A percentile compares a stretch with the other conserved stretches of the same genome.
Evolutionary conservation across 2,113 vertebrate genomes (phyloP).

Genomic region (Brienomyrus brachyistius): DNA sequence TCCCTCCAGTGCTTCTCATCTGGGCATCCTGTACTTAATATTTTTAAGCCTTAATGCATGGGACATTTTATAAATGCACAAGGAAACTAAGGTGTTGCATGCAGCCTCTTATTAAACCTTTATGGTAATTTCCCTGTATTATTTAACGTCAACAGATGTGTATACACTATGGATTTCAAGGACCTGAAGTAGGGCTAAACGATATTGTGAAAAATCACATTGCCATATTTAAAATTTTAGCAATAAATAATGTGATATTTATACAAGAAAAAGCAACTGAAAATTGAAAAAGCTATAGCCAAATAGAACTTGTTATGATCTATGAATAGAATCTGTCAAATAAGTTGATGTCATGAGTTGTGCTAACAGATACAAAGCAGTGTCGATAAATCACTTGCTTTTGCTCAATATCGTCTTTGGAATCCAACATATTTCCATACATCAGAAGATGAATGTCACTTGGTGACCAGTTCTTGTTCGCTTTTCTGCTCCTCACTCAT

Average conservation of each 20-base stretch:
- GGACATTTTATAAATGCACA: slow-evolving; percentile 50
- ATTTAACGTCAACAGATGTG: slow-evolving; percentile 57
- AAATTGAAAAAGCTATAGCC: background rate
- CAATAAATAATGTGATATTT: background rate
- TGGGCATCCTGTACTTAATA: background rate
- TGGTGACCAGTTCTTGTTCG: background rate
- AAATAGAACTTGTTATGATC: background rate
- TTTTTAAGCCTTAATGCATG: slow-evolving; percentile 46
- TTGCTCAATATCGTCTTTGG: background rate
- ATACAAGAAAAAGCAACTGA: background rate
- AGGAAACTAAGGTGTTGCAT: slow-evolving; percentile 42
- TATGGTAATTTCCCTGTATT: slow-evolving; percentile 56
- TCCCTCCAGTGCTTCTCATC: background rate
- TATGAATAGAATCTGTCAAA: background rate
- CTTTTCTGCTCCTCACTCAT: background rate
- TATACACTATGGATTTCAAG: slow-evolving; percentile 30
- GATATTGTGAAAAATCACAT: background rate
- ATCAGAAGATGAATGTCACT: background rate
- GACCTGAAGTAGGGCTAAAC: background rate
- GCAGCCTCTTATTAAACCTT: slow-evolving; percentile 55
- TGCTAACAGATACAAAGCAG: background rate
- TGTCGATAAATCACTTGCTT: background rate
- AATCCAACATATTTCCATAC: background rate
- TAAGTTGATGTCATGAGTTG: background rate
- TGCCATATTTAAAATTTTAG: background rate